Base-by-base conservation (phyloP, 2,888 invertebrate species). In the Chalcosyrphus nemorum region DNA sequence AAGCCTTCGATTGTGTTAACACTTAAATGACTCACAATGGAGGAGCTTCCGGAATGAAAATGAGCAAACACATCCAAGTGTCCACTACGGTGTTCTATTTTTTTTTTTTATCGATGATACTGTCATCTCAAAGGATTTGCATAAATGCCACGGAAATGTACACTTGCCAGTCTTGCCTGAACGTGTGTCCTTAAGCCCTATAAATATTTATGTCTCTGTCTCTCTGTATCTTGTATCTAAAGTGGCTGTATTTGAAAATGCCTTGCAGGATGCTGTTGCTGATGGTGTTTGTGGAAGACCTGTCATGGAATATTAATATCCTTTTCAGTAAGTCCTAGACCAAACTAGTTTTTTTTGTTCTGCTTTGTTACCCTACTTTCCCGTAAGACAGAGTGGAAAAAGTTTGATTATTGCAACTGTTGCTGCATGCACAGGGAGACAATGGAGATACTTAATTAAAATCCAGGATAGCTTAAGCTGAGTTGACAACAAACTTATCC, bases 261-360 rank as follows among this genome's bases (percentile, higher is more conserved):
- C 45, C n/a, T 45, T 17, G 43, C 7, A 29, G 43, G 43, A 29
- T 45, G 29, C n/a, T 19, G n/a, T n/a, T n/a, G n/a, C n/a, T n/a
- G n/a, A n/a, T n/a, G n/a, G n/a, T n/a, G 43, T 32, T 68, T 65
- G 65, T 65, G 35, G 41, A 24, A 41, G 66, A 50, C 52, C 66
- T 54, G 27, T 54, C 45, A 65, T 65, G 35, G 65, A 65, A 65
- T 65, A 38, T 50, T 50, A 65, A 65, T 65, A 35, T 65, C 65
- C 32, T 45, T 45, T 63, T 19, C 19, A 1, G n/a, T 1, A 6
- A 6, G 7, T n/a, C 11, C 35, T n/a, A n/a, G n/a, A n/a, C 6
- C 52, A 11, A 24, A 54, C 11, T 15, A 17, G 2, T 47, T 63
- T 63, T n/a, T 35, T 43, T 17, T 9, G 2, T 29, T 6, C 4